These are phyloP conservation scores for Lomographa bimaculata DNA, from an alignment of 2,888 invertebrate genomes.

Conservation along the genomic window DNA sequence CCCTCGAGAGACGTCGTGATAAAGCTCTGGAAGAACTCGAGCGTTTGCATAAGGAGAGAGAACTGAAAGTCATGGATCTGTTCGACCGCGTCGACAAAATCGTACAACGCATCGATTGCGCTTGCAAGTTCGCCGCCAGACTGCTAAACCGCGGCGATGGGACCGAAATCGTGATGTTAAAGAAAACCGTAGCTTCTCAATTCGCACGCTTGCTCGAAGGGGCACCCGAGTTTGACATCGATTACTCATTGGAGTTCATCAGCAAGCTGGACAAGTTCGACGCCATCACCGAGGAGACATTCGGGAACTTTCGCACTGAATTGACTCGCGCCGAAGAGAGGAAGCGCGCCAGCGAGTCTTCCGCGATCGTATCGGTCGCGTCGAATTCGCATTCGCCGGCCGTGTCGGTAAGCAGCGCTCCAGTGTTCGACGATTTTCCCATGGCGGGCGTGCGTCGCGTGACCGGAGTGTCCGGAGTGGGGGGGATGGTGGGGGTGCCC, in stretches of 20 bases:
- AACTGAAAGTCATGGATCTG: constrained; percentile 95
- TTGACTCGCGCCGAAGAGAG: constrained; percentile 82
- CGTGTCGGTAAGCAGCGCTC: constrained; percentile 85
- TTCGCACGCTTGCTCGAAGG: constrained; percentile 90
- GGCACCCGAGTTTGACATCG: constrained; percentile 91
- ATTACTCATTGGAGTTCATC: constrained; percentile 91
- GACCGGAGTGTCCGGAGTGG: constrained; percentile 51
- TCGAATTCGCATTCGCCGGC: constrained; percentile 75
- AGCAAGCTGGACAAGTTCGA: constrained; percentile 92
- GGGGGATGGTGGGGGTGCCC: constrained; percentile 58
- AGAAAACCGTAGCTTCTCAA: constrained; percentile 90
- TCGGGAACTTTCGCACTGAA: constrained; percentile 90
- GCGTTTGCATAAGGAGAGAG: constrained; percentile 91
- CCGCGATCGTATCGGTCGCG: constrained; percentile 66
- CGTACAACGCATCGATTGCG: constrained; percentile 92
- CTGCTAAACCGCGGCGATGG: constrained; percentile 93
- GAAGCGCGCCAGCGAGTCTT: constrained; percentile 74
- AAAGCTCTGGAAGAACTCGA: constrained; percentile 89
- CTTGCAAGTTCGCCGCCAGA: constrained; percentile 92
- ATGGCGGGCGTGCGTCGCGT: constrained; percentile 79
- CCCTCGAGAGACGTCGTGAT: constrained; percentile 92
- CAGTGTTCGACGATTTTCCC: constrained; percentile 90
- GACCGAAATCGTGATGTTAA: constrained; percentile 92
- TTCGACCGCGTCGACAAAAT: constrained; percentile 93
- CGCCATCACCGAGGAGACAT: constrained; percentile 86